These are phyloP conservation scores for Leptonema lineaticorne DNA, from an alignment of 1,140 invertebrate species.

Conservation along the genomic window DNA sequence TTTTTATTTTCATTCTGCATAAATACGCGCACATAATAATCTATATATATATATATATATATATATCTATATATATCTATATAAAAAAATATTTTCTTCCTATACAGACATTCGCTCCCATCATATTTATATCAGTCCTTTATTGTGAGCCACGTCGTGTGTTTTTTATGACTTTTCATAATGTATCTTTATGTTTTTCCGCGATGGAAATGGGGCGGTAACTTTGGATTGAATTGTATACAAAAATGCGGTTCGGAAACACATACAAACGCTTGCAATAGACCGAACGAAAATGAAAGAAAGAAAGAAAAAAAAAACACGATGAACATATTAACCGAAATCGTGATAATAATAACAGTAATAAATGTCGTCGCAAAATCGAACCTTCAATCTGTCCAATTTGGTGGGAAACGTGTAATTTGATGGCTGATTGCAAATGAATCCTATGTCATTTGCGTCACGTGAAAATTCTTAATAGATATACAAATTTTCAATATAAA, in stretches of 20 bases:
- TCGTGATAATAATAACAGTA: neutral
- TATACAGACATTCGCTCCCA: conserved; percentile 28
- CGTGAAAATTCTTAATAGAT: no score
- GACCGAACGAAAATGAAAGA: no score
- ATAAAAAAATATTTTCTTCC: no score
- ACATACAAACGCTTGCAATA: no score
- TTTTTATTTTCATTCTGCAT: no score
- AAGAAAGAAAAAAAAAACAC: no score
- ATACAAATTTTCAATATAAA: no score
- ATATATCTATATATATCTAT: no score
- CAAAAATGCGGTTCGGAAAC: conserved; percentile 27
- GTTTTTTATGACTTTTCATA: conserved; percentile 43
- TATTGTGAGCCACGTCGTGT: conserved; percentile 41
- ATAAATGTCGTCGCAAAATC: neutral
- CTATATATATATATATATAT: no score
- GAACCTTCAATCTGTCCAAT: neutral
- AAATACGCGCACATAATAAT: no score
- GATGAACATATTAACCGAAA: no score
- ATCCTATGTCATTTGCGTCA: no score
- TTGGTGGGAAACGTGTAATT: neutral
- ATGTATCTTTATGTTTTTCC: conserved; percentile 41
- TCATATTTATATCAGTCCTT: conserved; percentile 42
- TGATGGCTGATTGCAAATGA: neutral
- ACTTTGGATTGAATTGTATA: conserved; percentile 40
- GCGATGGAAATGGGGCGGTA: conserved; percentile 40